Evolutionary conservation across 2,113 vertebrate genomes (phyloP), one percentile per base, ranked within the genome.

Genomic region (Phaetusa simplex): DNA sequence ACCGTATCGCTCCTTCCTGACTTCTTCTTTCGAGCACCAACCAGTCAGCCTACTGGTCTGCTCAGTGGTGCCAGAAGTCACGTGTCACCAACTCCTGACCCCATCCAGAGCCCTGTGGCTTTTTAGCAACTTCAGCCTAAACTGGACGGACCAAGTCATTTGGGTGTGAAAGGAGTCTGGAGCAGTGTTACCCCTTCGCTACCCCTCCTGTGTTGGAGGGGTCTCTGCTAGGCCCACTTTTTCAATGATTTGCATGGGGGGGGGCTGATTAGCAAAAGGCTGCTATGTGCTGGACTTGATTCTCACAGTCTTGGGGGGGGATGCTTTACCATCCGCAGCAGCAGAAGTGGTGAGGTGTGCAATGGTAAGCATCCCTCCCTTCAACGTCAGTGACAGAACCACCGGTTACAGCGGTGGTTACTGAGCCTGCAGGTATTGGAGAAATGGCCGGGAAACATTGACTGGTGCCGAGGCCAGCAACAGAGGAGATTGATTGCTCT

Each of bases 401-500:
- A 30, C 4, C 1, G 1, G 5, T 19, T 81, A 34, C 42, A 38
- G 83, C 6, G 2, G 53, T 1, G 45, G 52, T 3, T 49, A 7
- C 70, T 29, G 93, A 90, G 70, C 70, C 86, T 91, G 90, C 78
- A 83, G 73, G 22, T 30, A 9, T 24, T 43, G 91, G 14, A 50
- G 84, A 8, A 79, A 24, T 7, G 42, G 65, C 74, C n/a, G 16
- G 42, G 74, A 53, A 64, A 21, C 71, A 58, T 52, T 58, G 96
- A 86, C 56, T 90, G 52, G 53, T 82, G 81, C 52, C 0, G 1
- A 47, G 81, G 77, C 43, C 77, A 93, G 86, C 26, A 13, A 9
- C 14, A 17, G 56, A 70, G 88, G 85, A 80, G 82, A 96, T 94
- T 92, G 92, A 95, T 94, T 53, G 80, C 47, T 78, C 55, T 92